These are phyloP conservation scores for Cataglyphis altisquamis DNA, from an alignment of 2,888 invertebrate species.

Conservation along the genomic window DNA sequence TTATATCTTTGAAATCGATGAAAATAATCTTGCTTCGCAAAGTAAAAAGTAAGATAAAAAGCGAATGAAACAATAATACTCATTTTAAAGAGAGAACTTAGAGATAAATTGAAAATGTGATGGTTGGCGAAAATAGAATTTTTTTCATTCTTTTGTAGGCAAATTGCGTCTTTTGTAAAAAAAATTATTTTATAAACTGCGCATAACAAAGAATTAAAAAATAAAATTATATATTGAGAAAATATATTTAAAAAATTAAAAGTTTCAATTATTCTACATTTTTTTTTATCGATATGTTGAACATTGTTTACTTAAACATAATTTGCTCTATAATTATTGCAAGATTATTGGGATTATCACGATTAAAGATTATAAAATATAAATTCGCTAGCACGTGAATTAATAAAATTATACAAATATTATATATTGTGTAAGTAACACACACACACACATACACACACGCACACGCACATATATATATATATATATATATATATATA, in stretches of 20 bases:
- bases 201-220: not conserved
- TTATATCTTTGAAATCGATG: not conserved
- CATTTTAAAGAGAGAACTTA: not conserved
- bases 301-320: no score
- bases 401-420: slow-evolving; percentile 18
- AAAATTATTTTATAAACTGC: not conserved
- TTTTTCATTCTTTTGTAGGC: not conserved
- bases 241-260: not conserved
- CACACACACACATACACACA: no score
- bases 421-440: slow-evolving; percentile 10
- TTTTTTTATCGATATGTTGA: not conserved
- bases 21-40: not conserved
- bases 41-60: not conserved
- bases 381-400: slow-evolving; percentile 12
- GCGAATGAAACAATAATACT: not conserved
- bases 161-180: not conserved
- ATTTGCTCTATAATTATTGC: not conserved
- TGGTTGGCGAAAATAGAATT: not conserved
- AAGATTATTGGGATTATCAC: not conserved
- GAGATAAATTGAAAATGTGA: not conserved
- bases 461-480: no score
- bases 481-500: no score
- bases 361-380: not conserved
- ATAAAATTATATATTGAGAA: not conserved
- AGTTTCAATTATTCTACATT: not conserved